Evolutionary conservation across 2,113 vertebrate species (phyloP), one percentile per base, ranked within the genome.

Genomic region (Siniperca knerii): DNA sequence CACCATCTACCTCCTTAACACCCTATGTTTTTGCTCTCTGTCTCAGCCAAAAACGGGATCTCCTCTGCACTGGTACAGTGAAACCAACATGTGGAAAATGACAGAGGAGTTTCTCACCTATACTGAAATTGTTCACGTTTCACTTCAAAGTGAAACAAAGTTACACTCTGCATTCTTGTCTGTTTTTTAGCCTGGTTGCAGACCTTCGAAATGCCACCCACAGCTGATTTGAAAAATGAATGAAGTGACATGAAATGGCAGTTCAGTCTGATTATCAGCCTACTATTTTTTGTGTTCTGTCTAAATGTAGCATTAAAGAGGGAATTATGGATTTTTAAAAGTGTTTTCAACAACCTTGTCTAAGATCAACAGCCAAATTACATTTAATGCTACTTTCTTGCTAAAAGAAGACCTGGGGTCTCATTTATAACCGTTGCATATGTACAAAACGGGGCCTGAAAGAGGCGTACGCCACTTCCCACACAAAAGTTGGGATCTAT

Each of bases 101-200:
- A 85, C 40, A 65, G 42, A 44, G 37, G 33, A 66, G 21, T 73
- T 73, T 80, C 61, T 84, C 81, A 84, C 35, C 55, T 48, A 57
- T 65, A 61, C 16, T 79, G 48, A 78, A 90, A 86, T 25, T 80
- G 18, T 75, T 81, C 52, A 75, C 83, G 20, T 81, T 69, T 80
- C 8, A 77, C 79, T 35, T 74, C 5, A 0, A 78, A 62, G n/a
- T 80, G 37, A 67, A 64, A 50, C 65, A 10, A 76, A 20, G 35
- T 33, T 54, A 18, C 72, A 66, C 48, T 73, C 52, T 64, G 57
- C 54, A 64, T 58, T 72, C 21, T 6, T 58, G 46, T 65, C 46
- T 23, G 12, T 29, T 70, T 74, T 72, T 37, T 15, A 35, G 3
- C 13, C n/a, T 65, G 6, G 6, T 42, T 18, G 25, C 55, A 65